phyloP scores from a whole-genome alignment of 1,140 invertebrate genomes.

The Zaprionus tsacasi region DNA sequence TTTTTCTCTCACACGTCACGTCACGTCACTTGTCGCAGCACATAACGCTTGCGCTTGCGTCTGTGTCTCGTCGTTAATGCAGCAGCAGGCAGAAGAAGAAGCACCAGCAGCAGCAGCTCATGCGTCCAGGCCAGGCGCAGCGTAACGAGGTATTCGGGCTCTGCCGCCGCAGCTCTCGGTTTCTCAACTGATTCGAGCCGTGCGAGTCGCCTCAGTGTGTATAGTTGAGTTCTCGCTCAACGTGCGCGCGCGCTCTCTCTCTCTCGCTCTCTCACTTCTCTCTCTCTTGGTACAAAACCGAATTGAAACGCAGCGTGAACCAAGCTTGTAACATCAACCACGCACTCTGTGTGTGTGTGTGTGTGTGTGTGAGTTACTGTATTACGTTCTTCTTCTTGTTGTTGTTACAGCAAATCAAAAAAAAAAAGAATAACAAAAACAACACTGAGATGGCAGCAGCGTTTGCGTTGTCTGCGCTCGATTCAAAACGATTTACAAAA shows the following conservation, averaged over 20 bases:
- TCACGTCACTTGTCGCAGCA: constrained; percentile 62
- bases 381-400: too few species aligned
- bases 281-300: neutral
- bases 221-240: constrained; percentile 20
- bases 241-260: neutral
- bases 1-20: constrained; percentile 44
- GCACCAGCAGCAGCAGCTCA: constrained; percentile 28
- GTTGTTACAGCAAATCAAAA: too few species aligned
- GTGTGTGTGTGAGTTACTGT: neutral
- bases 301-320: neutral
- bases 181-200: constrained; percentile 38
- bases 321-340: neutral
- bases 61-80: constrained; percentile 63
- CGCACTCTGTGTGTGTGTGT: neutral
- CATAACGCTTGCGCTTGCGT: constrained; percentile 77
- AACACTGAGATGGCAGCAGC: neutral
- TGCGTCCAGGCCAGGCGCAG: constrained; percentile 9
- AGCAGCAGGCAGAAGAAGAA: constrained; percentile 53
- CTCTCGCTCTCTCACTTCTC: neutral
- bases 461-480: constrained; percentile 1
- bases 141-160: constrained; percentile 21
- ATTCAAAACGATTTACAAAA: constrained; percentile 47
- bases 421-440: constrained; percentile 27
- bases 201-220: constrained; percentile 38
- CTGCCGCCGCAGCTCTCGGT: constrained; percentile 35